Conservation (phyloP, 1,140 invertebrate species). For the Temnothorax nylanderi region DNA sequence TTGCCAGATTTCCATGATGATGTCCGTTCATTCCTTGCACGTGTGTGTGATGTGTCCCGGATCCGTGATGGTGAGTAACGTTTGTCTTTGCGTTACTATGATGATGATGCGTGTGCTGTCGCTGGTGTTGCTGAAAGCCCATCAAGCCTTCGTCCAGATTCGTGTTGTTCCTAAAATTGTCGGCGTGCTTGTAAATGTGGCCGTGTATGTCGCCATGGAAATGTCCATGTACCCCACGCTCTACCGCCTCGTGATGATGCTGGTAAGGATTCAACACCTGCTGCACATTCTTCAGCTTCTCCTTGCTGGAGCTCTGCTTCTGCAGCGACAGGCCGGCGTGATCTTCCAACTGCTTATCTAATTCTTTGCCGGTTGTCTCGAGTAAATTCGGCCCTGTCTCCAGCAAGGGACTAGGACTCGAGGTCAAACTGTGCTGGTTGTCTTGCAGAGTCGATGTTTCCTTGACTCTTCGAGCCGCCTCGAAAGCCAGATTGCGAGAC, state of each 20-base stretch:
- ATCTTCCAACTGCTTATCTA: conserved; percentile 73
- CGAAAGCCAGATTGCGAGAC: conserved; percentile 73
- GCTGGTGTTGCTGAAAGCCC: conserved; percentile 72
- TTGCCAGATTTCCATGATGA: conserved; percentile 72
- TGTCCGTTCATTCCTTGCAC: conserved; percentile 67
- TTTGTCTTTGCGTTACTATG: conserved; percentile 67
- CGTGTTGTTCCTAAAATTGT: conserved; percentile 62
- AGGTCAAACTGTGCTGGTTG: conserved; percentile 68
- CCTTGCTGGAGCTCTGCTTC: conserved; percentile 55
- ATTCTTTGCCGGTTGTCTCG: conserved; percentile 63
- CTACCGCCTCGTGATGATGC: conserved; percentile 73
- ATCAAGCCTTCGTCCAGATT: conserved; percentile 72
- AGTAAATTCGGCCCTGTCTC: conserved; percentile 59
- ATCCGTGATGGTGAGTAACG: conserved; percentile 62
- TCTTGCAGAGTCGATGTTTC: conserved; percentile 70
- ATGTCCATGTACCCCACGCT: conserved; percentile 69
- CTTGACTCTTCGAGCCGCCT: conserved; percentile 71
- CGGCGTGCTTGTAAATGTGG: conserved; percentile 71
- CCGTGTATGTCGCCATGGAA: conserved; percentile 67
- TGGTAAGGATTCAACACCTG: conserved; percentile 74
- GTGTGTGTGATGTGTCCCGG: conserved; percentile 62
- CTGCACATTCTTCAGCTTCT: conserved; percentile 74
- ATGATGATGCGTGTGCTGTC: conserved; percentile 75
- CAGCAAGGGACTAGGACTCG: conserved; percentile 71
- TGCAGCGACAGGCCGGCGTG: conserved; percentile 60